These are phyloP conservation scores for Haemorhous mexicanus DNA, from an alignment of 2,113 vertebrate species.

Conservation along the genomic window DNA sequence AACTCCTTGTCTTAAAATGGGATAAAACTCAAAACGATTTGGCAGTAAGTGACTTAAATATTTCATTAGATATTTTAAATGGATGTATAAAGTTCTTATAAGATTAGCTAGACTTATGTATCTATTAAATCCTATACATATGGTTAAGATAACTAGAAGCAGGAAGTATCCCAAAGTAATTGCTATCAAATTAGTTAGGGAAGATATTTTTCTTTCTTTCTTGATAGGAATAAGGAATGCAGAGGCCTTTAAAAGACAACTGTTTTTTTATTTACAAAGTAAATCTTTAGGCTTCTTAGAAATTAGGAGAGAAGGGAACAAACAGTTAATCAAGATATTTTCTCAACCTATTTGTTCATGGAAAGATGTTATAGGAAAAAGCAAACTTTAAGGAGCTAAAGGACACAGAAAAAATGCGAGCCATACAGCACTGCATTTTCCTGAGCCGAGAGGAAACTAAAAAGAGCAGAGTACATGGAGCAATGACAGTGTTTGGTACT, in stretches of 20 bases:
- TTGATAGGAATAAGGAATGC: not conserved
- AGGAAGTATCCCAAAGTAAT: not conserved
- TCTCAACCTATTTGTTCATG: not conserved
- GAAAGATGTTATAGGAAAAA: not conserved
- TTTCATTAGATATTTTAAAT: not conserved
- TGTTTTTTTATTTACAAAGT: not conserved
- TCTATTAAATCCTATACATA: not conserved
- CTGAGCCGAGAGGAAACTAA: not conserved
- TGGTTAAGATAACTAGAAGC: not conserved
- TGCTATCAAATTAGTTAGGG: not conserved
- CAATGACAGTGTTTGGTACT: slow-evolving; percentile 30
- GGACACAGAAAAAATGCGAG: not conserved
- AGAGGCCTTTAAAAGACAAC: not conserved
- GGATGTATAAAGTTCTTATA: not conserved
- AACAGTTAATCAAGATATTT: not conserved
- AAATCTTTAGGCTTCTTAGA: not conserved
- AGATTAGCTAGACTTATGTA: not conserved
- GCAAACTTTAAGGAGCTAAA: not conserved
- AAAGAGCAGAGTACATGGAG: not conserved
- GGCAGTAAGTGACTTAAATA: not conserved
- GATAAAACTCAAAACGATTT: not conserved
- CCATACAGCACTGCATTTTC: not conserved
- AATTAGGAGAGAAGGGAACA: not conserved
- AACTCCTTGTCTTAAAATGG: not conserved
- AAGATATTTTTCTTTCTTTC: not conserved